These are phyloP conservation scores for Aporrectodea caliginosa DNA, from an alignment of 1,140 invertebrate genomes.

Conservation along the genomic window DNA sequence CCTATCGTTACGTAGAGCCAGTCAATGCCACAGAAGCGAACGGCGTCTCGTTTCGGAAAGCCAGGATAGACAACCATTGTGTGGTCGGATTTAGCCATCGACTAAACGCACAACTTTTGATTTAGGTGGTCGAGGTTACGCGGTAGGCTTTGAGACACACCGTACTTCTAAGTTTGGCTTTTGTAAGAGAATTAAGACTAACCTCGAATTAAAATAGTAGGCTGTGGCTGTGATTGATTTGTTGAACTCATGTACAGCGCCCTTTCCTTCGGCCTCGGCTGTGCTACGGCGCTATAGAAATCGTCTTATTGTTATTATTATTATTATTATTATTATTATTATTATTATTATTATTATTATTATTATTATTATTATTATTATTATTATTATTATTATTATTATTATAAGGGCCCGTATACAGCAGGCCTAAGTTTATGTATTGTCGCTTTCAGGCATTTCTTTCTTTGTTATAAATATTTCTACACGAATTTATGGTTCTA, in stretches of 20 bases:
- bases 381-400: neutral
- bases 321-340: slow-evolving; percentile 1
- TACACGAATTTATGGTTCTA: no score
- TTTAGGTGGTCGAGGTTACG: neutral
- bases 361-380: slow-evolving; percentile 4
- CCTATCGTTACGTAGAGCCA: no score
- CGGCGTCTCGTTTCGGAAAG: neutral
- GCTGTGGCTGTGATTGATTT: no score
- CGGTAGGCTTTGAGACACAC: neutral
- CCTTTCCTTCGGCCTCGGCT: neutral
- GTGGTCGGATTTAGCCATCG: neutral
- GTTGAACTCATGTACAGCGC: no score
- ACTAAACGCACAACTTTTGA: neutral
- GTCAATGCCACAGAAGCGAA: neutral
- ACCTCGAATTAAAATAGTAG: no score
- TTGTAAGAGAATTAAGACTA: no score
- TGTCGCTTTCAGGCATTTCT: no score
- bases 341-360: neutral
- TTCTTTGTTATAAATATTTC: no score
- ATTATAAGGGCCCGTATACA: no score
- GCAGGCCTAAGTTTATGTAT: no score
- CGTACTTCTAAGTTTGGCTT: no score
- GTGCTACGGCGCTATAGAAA: neutral
- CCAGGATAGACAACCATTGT: neutral
- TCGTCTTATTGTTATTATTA: neutral